phyloP scores from a whole-genome alignment of 2,113 vertebrate genomes.

The Tragelaphus scriptus region DNA sequence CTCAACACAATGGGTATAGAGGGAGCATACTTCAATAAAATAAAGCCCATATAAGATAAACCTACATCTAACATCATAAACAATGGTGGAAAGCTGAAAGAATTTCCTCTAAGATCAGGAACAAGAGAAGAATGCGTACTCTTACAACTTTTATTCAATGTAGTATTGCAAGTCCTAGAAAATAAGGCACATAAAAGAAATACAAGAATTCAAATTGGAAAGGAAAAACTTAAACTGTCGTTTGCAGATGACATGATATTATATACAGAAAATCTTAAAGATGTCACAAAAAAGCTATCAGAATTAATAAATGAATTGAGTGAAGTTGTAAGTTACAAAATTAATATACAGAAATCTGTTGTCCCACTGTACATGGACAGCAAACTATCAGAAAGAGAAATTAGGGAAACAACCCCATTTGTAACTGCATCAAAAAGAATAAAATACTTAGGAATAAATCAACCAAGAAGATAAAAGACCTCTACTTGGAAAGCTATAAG shows the following conservation, averaged over 20 bases:
- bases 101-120: not conserved
- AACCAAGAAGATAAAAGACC: not conserved
- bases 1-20: not conserved
- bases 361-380: not conserved
- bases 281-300: not conserved
- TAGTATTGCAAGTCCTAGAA: not conserved
- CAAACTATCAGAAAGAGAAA: not conserved
- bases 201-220: not conserved
- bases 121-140: not conserved
- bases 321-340: not conserved
- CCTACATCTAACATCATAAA: not conserved
- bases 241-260: not conserved
- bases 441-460: not conserved
- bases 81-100: not conserved
- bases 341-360: not conserved
- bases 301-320: not conserved
- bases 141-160: not conserved
- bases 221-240: not conserved
- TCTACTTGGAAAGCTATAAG: not conserved
- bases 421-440: not conserved
- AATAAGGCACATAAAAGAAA: not conserved
- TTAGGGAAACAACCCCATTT: not conserved
- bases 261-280: not conserved
- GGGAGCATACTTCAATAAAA: not conserved
- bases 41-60: not conserved